Conservation (phyloP, 2,888 invertebrate genomes). For the Tricholauxania praeusta region DNA sequence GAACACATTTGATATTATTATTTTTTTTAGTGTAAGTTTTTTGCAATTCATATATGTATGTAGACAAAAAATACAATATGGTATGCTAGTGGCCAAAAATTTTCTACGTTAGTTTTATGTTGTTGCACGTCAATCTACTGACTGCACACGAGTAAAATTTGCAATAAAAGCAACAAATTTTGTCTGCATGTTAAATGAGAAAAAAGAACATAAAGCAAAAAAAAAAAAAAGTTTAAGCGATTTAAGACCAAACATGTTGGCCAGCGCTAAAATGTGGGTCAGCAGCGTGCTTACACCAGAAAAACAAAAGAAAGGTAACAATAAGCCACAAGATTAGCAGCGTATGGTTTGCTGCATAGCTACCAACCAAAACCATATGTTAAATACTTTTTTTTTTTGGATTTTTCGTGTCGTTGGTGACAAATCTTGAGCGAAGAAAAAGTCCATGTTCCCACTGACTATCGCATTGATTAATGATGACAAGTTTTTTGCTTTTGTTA, state of each 20-base stretch:
- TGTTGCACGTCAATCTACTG: too few relatives aligned
- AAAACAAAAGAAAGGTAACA: not conserved
- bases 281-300: not conserved
- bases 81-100: not conserved
- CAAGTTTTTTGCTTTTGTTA: not conserved
- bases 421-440: not conserved
- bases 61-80: not conserved
- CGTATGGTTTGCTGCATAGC: too few relatives aligned
- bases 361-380: too few relatives aligned
- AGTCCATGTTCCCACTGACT: not conserved
- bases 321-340: too few relatives aligned
- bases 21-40: too few relatives aligned
- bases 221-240: not conserved
- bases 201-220: not conserved
- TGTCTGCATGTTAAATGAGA: not conserved
- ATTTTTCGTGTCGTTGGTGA: too few relatives aligned
- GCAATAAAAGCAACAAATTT: not conserved
- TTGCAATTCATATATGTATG: too few relatives aligned
- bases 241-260: not conserved
- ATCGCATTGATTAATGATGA: slow-evolving; percentile 27
- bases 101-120: too few relatives aligned
- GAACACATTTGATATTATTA: too few relatives aligned
- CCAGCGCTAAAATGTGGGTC: too few relatives aligned
- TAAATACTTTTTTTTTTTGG: too few relatives aligned
- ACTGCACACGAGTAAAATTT: too few relatives aligned